Base-by-base conservation (phyloP, 2,888 invertebrate genomes). In the Drosophila suboccidentalis region DNA sequence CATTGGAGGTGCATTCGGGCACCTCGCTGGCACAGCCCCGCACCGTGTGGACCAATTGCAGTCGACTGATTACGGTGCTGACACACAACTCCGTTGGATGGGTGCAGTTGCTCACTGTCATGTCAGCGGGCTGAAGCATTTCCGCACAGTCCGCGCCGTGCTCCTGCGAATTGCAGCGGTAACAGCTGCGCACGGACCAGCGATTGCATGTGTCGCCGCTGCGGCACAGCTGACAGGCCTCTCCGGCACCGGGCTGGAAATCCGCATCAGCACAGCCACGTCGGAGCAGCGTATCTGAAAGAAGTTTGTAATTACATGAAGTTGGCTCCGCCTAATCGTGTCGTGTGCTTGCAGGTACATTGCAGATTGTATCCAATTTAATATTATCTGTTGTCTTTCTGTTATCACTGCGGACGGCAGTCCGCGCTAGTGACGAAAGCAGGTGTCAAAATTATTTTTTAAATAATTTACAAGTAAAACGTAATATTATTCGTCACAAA, bases 161-260 rank as follows among this genome's bases (percentile, higher is more conserved):
- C 2, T 87, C 75, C 59, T 82, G 64, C 3, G 91, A 91, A 4
- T 83, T 87, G 73, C 91, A 92, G 6, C 87, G 90, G 71, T 90
- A 91, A 54, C 91, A 91, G 4, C 82, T 90, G 29, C 92, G 84
- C 11, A 88, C 71, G 10, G 85, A 82, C 67, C 76, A 78, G 9
- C 82, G 89, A 60, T 91, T 91, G 64, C 91, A 92, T 10, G 75
- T 82, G 49, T 90, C 80, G 6, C 70, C 67, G 22, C 70, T 82
- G 19, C 89, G 89, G 60, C 91, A 92, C 34, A 84, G 29, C 44
- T 91, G 82, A 55, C 91, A 91, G 4, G 72, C 69, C 29, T 88
- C 87, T 0, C 70, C 66, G 3, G 50, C 34, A 0, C 39, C 22
- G 1, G 72, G 49, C 9, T 51, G 51, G 13, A 84, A 84, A 4